Evolutionary conservation across 2,113 vertebrate genomes (phyloP).

Genomic region (Proterorhinus semilunaris): DNA sequence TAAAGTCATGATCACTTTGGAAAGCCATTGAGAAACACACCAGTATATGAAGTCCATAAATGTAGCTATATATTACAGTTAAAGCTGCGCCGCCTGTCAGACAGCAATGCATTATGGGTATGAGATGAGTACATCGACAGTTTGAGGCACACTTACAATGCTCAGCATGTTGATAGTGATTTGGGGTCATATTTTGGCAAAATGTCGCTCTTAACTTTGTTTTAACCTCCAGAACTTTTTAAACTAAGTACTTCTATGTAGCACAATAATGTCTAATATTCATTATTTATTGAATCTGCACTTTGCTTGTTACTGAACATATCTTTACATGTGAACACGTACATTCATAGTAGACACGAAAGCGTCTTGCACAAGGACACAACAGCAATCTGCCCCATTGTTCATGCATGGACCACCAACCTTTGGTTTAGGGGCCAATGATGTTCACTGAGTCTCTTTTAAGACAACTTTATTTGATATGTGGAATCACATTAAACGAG

Average conservation of each 20-base stretch:
- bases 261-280: too few species aligned
- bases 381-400: background rate
- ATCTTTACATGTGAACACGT: too few species aligned
- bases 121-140: constrained; percentile 38
- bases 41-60: constrained; percentile 58
- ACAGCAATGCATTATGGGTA: constrained; percentile 39
- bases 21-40: constrained; percentile 34
- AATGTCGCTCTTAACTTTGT: background rate
- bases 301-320: too few species aligned
- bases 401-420: too few species aligned
- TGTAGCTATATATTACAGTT: constrained; percentile 38
- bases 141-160: constrained; percentile 12
- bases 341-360: background rate
- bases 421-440: too few species aligned
- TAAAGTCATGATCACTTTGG: constrained; percentile 58
- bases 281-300: too few species aligned
- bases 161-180: background rate
- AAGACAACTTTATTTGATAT: too few species aligned
- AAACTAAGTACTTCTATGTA: too few species aligned
- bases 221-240: constrained; percentile 1
- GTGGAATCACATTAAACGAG: too few species aligned
- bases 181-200: background rate
- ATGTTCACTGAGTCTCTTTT: too few species aligned
- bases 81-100: constrained; percentile 22
- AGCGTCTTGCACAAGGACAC: background rate